phyloP scores from a whole-genome alignment of 2,113 vertebrate species.

The Morone saxatilis region DNA sequence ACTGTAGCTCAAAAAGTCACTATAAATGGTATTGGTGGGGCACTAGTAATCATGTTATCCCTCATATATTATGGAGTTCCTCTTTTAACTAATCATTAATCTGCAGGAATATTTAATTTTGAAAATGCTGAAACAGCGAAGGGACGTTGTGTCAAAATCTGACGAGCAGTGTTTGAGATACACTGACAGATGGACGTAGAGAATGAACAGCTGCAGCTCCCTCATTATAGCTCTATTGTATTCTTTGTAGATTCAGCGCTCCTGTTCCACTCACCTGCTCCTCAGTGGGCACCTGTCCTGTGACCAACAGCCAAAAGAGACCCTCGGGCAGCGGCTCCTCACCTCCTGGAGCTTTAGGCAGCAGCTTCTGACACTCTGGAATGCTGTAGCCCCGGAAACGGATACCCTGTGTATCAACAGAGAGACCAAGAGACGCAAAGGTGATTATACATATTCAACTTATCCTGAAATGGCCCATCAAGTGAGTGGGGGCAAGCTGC shows the following conservation, averaged over 20 bases:
- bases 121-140: background rate
- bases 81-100: background rate
- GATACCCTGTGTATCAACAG: constrained; percentile 87
- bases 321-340: constrained; percentile 95
- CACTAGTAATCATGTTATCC: background rate
- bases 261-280: constrained; percentile 88
- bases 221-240: background rate
- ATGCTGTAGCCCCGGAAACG: constrained; percentile 98
- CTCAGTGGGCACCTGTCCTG: constrained; percentile 91
- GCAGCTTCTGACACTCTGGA: constrained; percentile 94
- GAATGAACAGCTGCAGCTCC: background rate
- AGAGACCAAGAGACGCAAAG: background rate
- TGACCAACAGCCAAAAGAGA: constrained; percentile 97
- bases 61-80: no score
- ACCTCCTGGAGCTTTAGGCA: constrained; percentile 93
- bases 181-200: background rate
- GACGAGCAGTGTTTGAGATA: background rate
- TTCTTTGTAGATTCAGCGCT: background rate
- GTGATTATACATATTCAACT: background rate
- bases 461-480: constrained; percentile 17
- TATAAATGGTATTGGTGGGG: no score
- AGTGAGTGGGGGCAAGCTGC: background rate
- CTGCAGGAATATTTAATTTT: background rate
- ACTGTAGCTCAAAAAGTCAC: no score
- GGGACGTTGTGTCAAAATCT: background rate